Conservation (phyloP, 2,113 vertebrate genomes). For the Erpornis zantholeuca region DNA sequence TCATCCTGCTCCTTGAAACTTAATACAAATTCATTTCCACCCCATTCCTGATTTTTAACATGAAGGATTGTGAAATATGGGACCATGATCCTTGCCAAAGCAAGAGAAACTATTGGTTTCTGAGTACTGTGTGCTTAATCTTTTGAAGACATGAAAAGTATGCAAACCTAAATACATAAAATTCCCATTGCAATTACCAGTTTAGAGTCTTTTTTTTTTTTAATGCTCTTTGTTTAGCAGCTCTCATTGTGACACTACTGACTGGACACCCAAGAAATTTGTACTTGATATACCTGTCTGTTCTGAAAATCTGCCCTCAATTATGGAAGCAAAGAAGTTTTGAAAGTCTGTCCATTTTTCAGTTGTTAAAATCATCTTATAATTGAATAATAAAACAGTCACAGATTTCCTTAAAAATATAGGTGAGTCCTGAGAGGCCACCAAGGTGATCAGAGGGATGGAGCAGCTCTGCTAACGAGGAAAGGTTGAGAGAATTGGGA, state of each 20-base stretch:
- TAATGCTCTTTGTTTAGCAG: background rate
- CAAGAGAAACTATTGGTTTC: background rate
- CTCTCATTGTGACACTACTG: background rate
- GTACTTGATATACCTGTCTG: background rate
- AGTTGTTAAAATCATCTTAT: background rate
- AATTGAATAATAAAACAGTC: background rate
- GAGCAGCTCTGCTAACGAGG: rapidly evolving
- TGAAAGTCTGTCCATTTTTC: background rate
- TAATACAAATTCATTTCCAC: background rate
- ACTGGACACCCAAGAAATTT: background rate
- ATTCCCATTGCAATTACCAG: background rate
- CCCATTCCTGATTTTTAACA: background rate
- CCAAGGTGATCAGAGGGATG: too few species aligned
- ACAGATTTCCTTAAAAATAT: background rate
- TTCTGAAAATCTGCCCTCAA: background rate
- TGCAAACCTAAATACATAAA: background rate
- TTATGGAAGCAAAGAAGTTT: background rate
- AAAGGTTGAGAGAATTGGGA: background rate
- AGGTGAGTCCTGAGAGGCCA: background rate
- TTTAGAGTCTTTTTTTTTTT: background rate
- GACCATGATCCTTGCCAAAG: background rate
- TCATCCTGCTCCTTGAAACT: background rate
- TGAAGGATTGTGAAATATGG: background rate
- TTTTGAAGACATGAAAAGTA: background rate
- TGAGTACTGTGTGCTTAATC: background rate